Percentiles rank a stretch among this genome's conserved stretches.
phyloP scores from a whole-genome alignment of 2,888 invertebrate species.

The Gnatocerus cornutus region DNA sequence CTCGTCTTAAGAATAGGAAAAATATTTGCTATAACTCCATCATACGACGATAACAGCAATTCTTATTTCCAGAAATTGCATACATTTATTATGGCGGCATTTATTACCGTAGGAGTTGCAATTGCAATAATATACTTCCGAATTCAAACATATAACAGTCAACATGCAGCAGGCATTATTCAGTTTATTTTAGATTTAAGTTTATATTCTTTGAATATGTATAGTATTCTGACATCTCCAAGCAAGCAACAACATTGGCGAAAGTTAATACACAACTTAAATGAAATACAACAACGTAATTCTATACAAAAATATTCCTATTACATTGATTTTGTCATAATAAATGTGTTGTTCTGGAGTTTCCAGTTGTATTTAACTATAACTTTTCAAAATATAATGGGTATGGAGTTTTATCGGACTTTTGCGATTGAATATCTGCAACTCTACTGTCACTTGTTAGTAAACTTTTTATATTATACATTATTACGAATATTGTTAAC shows the following conservation, averaged over 20 bases:
- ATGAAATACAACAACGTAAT: neutral
- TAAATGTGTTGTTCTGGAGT: neutral
- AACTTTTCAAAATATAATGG: neutral
- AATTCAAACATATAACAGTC: neutral
- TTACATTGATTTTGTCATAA: neutral
- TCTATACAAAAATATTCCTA: neutral
- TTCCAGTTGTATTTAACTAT: neutral
- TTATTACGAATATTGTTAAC: neutral
- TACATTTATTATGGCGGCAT: neutral
- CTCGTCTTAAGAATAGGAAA: neutral
- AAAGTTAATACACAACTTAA: neutral
- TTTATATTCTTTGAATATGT: slow-evolving; percentile 4
- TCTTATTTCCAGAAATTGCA: neutral
- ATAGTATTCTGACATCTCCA: slow-evolving; percentile 1
- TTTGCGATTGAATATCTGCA: neutral
- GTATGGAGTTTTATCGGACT: neutral
- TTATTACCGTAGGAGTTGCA: neutral
- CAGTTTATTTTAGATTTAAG: neutral
- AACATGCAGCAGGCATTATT: neutral
- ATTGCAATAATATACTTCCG: neutral
- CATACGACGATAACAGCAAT: neutral
- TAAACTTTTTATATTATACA: neutral
- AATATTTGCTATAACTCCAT: slow-evolving; percentile 6
- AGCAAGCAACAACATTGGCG: neutral
- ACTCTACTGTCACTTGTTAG: neutral